Base-by-base conservation (phyloP, 2,797 vertebrate species). In the Caiman crocodilus region DNA sequence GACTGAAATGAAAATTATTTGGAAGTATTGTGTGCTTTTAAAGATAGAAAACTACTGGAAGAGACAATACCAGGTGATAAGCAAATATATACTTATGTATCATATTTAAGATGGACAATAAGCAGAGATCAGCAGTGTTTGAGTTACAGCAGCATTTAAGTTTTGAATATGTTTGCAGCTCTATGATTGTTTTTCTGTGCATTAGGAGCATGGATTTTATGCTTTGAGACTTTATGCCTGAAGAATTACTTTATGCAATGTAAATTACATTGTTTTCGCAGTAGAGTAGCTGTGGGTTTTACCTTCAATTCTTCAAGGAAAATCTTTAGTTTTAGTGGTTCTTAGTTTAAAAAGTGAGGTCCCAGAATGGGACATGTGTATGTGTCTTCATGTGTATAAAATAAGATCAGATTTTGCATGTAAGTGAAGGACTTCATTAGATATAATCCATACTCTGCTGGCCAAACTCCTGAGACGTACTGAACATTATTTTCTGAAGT, bases 241-340 rank as follows among this genome's bases (percentile, higher is more conserved):
- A 85, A 79, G 78, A 55, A 2, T 3, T 42, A 28, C 7, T 1
- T 61, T 79, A 6, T 5, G 8, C 63, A 65, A 14, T 28, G 13
- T 26, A 82, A 90, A 65, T 2, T 59, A 20, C 14, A 82, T 77
- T 0, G 0, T 77, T 87, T 85, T 5, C 5, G 11, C 63, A 3
- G 6, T 20, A 42, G 85, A 82, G 1, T 59, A 17, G 5, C 61
- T 79, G 20, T n/a, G 78, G 35, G 57, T 14, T 80, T 79, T 79
- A 73, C 5, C 63, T 85, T 25, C 69, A 11, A 9, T 20, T 2
- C 79, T 56, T 14, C 28, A 74, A 50, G 7, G 15, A 2, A 50
- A 85, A 17, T 25, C 2, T 13, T 4, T 5, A 74, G 2, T 50
- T n/a, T 6, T 57, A 88, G 1, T 2, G 5, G 32, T 1, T 7